Evolutionary conservation across 2,797 vertebrate species (phyloP), one percentile per base, ranked within the genome.

Genomic region (Rhynchonycteris naso): DNA sequence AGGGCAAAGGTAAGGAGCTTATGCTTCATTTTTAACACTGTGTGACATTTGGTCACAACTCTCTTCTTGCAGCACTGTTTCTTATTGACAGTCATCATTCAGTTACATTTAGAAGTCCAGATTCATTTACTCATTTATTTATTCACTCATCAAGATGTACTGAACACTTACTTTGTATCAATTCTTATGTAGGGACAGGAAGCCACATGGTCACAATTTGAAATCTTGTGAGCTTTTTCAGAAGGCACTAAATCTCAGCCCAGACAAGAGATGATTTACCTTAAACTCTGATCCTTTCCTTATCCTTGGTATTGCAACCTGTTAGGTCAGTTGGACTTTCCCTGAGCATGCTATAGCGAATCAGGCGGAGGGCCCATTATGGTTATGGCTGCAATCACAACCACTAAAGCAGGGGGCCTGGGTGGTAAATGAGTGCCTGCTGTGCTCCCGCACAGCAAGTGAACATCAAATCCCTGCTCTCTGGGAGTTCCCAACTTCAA

Each of bases 101-200:
- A 35, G 50, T 83, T 88, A 81, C 68, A 71, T 66, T 83, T 56
- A 87, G 43, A 96, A 94, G 72, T 69, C 78, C 47, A 52, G 33
- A 61, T 87, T 83, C 94, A 76, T 71, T 79, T 83, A 84, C 80
- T 76, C 68, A 75, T 52, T 54, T 14, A 47, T 35, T 88, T 80
- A 84, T 85, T 85, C 43, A 61, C 33, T 79, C 19, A 69, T 52
- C 30, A 69, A 35, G 13, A 52, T 63, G 14, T 63, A 33, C 35
- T 59, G 30, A 93, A 33, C 33, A 71, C 68, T 22, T 30, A 35
- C 30, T 26, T 71, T 71, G 18, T 68, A 66, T 52, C 61, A 12
- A 10, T 71, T 65, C 24, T 90, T 74, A 18, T 12, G 2, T 33
- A 35, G 19, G 38, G 15, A 56, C 21, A 38, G 24, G 59, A 74